Evolutionary conservation across 1,140 invertebrate species (phyloP), one percentile per base, ranked within the genome.

Genomic region (Brachionus koreanus): DNA sequence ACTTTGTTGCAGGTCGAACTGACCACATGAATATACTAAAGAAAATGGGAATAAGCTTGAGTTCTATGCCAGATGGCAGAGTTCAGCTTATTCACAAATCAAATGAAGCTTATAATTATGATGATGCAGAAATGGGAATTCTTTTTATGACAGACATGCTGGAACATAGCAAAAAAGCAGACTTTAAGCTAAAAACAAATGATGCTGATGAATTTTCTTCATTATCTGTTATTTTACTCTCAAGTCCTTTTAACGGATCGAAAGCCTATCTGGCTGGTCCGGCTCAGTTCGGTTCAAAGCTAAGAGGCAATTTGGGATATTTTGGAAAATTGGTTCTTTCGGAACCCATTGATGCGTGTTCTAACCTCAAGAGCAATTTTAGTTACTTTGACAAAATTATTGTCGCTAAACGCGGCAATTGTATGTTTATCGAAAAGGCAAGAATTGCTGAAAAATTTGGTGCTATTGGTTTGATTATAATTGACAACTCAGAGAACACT

Each of bases 141-240:
- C 89, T 93, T 35, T 98, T 98, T 85, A 98, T 98, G 94, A 93
- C 96, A 85, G 96, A 98, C 89, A 97, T 98, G 94, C 91, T 95
- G 7, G 94, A 96, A 88, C 88, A 96, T 57, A 94, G 94, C 39
- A 93, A 93, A 86, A 88, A 91, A 82, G 92, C 93, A 29, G 83
- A 85, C 52, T 76, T 43, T 35, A 82, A 83, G 42, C 19, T 83
- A 43, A 61, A 42, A 42, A 63, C 83, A 83, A 52, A 12, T 16
- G 82, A 82, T 69, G 12, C 19, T 5, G 43, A 82, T 29, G 42
- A 82, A n/a, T 69, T 74, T 23, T 6, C 25, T 29, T 33, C 35
- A 1, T 57, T 82, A 13, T 63, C 63, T n/a, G 57, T 82, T 5
- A 72, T 52, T 33, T 16, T 35, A 33, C 7, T 42, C 6, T 69